phyloP scores from a whole-genome alignment of 2,797 vertebrate genomes.

The Syncerus caffer region DNA sequence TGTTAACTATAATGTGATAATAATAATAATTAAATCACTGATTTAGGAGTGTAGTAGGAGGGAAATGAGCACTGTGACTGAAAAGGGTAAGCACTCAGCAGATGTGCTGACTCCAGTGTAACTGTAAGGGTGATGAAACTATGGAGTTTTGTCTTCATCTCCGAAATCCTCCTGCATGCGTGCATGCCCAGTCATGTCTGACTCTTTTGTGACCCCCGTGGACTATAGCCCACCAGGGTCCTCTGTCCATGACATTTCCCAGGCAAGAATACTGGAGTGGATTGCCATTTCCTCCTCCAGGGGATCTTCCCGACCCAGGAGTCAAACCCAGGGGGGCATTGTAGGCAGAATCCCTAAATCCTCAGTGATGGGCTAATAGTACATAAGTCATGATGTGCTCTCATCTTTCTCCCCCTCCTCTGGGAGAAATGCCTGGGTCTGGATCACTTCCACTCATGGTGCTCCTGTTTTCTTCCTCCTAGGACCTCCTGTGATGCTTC shows the following conservation, averaged over 20 bases:
- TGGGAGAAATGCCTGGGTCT: neutral
- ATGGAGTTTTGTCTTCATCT: neutral
- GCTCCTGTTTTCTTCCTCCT: neutral
- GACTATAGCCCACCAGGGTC: neutral
- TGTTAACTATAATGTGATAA: neutral
- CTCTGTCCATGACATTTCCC: neutral
- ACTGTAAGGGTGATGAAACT: neutral
- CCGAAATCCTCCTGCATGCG: accelerated
- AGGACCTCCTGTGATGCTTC: neutral
- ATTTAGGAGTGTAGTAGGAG: neutral
- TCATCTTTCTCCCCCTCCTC: neutral
- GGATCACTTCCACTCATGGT: neutral
- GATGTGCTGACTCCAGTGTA: neutral
- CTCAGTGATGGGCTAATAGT: neutral
- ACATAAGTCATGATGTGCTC: neutral
- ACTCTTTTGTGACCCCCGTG: neutral
- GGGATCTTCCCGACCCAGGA: neutral
- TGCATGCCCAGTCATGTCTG: neutral
- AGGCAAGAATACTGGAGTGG: neutral
- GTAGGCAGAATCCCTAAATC: neutral
- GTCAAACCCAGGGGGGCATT: neutral
- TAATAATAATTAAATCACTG: neutral
- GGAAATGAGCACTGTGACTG: neutral
- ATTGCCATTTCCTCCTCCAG: neutral
- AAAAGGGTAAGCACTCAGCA: neutral